Conservation (phyloP, 2,888 invertebrate genomes). For the Lapara coniferarum region DNA sequence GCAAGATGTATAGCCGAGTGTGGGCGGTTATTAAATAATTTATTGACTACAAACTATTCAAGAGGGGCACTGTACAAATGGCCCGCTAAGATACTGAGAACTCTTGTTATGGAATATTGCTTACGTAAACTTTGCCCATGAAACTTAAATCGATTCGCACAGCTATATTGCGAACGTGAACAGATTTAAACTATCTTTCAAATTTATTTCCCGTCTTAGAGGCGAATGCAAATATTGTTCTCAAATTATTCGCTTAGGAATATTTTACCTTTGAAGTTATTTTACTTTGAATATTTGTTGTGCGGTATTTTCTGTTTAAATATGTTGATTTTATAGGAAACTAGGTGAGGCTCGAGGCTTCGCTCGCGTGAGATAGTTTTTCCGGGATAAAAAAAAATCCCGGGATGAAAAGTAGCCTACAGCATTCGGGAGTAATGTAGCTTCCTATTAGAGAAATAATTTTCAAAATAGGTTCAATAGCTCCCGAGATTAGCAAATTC, state of each 20-base stretch:
- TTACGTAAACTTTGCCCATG: constrained; percentile 63
- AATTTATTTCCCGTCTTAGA: constrained; percentile 24
- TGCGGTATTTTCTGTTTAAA: not conserved
- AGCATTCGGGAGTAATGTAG: too few species aligned
- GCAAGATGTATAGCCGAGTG: not conserved
- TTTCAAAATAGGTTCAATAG: too few species aligned
- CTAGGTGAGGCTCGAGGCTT: too few species aligned
- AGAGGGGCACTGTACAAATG: constrained; percentile 67
- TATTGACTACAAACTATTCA: constrained; percentile 78
- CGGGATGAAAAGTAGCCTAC: too few species aligned
- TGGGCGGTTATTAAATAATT: constrained; percentile 79
- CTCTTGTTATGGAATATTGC: constrained; percentile 69
- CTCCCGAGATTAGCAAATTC: too few species aligned
- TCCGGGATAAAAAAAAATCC: too few species aligned
- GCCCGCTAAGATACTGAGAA: constrained; percentile 70
- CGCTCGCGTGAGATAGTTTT: too few species aligned
- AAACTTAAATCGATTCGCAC: constrained; percentile 67
- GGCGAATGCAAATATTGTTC: constrained; percentile 18
- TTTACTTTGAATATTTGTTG: not conserved
- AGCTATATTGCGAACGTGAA: constrained; percentile 48
- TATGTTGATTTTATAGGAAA: not conserved
- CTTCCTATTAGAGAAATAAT: too few species aligned
- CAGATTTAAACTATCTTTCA: constrained; percentile 43
- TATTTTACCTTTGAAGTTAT: not conserved
- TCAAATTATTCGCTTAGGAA: not conserved